Evolutionary conservation across 2,113 vertebrate species (phyloP).

Genomic region (Tapirus terrestris): DNA sequence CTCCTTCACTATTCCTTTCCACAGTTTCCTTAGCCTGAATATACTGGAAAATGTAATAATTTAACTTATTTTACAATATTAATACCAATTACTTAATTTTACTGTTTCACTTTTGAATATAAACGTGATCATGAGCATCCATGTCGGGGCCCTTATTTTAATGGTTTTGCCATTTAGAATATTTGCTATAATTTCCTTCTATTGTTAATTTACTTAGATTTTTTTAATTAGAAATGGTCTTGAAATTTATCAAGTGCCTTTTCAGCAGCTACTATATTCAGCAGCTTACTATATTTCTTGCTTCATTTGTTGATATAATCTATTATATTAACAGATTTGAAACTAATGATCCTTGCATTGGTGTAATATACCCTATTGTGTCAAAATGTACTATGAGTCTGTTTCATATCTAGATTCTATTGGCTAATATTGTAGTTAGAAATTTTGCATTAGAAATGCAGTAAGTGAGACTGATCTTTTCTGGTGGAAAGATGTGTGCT

Average conservation of each 20-base stretch:
- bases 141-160: not conserved
- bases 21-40: not conserved
- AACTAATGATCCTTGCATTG: not conserved
- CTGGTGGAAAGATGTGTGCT: not conserved
- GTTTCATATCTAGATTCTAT: not conserved
- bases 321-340: not conserved
- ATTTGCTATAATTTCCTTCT: not conserved
- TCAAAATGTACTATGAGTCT: not conserved
- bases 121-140: not conserved
- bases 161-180: not conserved
- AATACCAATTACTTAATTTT: conserved; percentile 10
- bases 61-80: not conserved
- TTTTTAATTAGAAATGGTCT: not conserved
- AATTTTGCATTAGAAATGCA: not conserved
- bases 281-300: not conserved
- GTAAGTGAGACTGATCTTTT: not conserved
- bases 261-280: not conserved
- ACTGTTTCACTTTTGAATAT: not conserved
- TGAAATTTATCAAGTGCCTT: conserved; percentile 31
- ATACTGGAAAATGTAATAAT: not conserved
- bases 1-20: conserved; percentile 22
- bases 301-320: not conserved
- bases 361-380: not conserved
- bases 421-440: not conserved
- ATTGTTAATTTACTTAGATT: conserved; percentile 8